These are phyloP conservation scores for Mantis religiosa DNA, from an alignment of 2,888 invertebrate species.

Conservation along the genomic window DNA sequence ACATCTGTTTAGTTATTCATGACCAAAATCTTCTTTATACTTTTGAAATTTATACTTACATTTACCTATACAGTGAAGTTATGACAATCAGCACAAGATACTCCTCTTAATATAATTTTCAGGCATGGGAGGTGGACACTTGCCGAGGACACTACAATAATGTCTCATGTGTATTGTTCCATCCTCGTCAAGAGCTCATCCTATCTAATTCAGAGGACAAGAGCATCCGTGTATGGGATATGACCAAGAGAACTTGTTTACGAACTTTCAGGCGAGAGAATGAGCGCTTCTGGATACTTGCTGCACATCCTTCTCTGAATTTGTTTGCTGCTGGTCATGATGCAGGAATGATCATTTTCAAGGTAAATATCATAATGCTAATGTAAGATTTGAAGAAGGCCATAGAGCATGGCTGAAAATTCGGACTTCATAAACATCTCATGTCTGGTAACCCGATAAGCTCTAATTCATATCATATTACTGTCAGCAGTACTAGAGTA, in stretches of 20 bases:
- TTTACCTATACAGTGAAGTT: background rate
- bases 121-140: constrained; percentile 98
- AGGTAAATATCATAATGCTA: constrained; percentile 44
- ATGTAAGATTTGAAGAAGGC: too few relatives aligned
- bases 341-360: constrained; percentile 91
- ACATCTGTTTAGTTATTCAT: background rate
- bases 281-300: constrained; percentile 96
- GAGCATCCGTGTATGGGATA: constrained; percentile 97
- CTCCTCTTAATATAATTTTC: constrained; percentile 20
- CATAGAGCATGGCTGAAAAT: too few relatives aligned
- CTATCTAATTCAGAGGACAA: constrained; percentile 97
- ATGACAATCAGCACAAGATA: background rate
- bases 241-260: constrained; percentile 88
- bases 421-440: too few relatives aligned
- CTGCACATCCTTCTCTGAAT: constrained; percentile 91
- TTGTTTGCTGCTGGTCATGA: constrained; percentile 99
- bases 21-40: background rate
- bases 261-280: constrained; percentile 92
- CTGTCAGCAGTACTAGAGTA: too few relatives aligned
- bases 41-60: background rate
- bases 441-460: too few relatives aligned
- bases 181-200: constrained; percentile 94
- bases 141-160: constrained; percentile 99
- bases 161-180: constrained; percentile 95
- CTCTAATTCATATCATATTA: too few relatives aligned